Base-by-base conservation (phyloP, 2,888 invertebrate species). In the Acleris sparsana region DNA sequence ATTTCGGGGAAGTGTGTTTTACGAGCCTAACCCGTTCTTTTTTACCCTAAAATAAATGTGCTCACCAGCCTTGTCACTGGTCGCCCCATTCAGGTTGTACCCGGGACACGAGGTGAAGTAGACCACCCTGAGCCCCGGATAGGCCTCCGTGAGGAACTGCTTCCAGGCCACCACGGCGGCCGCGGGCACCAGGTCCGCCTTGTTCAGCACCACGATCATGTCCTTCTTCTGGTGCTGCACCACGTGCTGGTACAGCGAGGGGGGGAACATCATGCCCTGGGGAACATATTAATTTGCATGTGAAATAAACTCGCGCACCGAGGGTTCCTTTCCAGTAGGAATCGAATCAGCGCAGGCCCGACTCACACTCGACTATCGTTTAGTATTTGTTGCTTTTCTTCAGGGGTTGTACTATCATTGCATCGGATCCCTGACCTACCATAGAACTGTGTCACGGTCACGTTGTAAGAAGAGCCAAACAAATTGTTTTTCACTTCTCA, bases 131-230 rank as follows among this genome's bases (percentile, higher is more conserved):
- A 98, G 82, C 20, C 95, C 94, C 0, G 88, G 88, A 33, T 76
- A 89, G 0, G 93, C 93, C 0, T 86, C 82, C 6, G 93, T 89
- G 69, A 98, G 96, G 84, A 97, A 97, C 60, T 96, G 88, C 77
- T 95, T 96, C 99, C 99, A 99, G 0, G 97, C 98, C 0, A 96
- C 94, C 11, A 97, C 97, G 25, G 97, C 92, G 0, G 95, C 85
- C 0, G 97, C 94, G 0, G 97, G 96, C 0, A 96, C 97, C 71
- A 99, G 87, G 87, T 99, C 99, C 46, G 98, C 95, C 93, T 99
- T 99, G 86, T 99, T 99, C 11, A 99, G 85, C 0, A 99, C 95
- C 13, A 99, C 82, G 69, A 99, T 96, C 88, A 98, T 96, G 53
- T 96, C 94, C 82, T 98, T 98, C n/a, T 95, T 94, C 56, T 97